phyloP scores from a whole-genome alignment of 2,113 vertebrate species.

The Bos taurus region ARS-UCD2.0 NC_037342.1:78631001-78631500 shows the following conservation, averaged over 20 bases:
- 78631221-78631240: background rate
- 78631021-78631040: background rate
- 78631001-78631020: background rate
- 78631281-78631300: background rate
- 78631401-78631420: background rate
- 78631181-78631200: background rate
- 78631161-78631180: background rate
- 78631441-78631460: background rate
- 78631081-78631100: background rate
- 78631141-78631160: background rate
- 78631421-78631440: background rate
- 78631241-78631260: background rate
- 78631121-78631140: background rate
- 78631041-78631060: background rate
- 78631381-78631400: background rate
- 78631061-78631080: background rate
- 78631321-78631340: background rate
- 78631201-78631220: background rate
- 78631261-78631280: background rate
- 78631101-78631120: background rate
- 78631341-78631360: background rate
- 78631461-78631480: accelerated
- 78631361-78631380: background rate
- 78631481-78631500: background rate
- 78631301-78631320: background rate